Evolutionary conservation across 2,888 invertebrate species (phyloP).

Genomic region (Drosophila monieri): DNA sequence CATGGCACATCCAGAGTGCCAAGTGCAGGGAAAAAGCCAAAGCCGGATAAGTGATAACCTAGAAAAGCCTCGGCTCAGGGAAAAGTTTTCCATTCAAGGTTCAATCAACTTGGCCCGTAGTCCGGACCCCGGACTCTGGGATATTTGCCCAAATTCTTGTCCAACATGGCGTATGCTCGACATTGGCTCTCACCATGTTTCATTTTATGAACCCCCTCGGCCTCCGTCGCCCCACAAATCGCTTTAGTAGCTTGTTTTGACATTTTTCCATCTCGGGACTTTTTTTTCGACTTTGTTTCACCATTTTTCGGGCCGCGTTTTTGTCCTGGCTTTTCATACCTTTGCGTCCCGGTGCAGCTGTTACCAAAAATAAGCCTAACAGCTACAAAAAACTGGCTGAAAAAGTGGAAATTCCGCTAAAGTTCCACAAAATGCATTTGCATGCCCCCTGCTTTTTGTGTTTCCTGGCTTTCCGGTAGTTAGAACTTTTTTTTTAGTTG

Average conservation of each 20-base stretch:
- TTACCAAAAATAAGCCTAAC: conserved; percentile 47
- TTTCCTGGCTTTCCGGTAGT: conserved; percentile 7
- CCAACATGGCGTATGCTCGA: conserved; percentile 54
- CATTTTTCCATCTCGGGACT: conserved; percentile 29
- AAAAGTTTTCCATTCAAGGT: conserved; percentile 37
- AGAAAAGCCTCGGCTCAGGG: conserved; percentile 21
- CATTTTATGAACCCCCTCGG: conserved; percentile 2
- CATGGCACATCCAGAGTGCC: conserved; percentile 2
- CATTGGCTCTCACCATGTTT: conserved; percentile 38
- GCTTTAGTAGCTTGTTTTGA: conserved; percentile 37
- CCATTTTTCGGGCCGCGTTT: conserved; percentile 25
- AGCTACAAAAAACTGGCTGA: conserved; percentile 22
- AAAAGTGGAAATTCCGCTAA: conserved; percentile 42
- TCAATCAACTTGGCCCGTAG: conserved; percentile 33
- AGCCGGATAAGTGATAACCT: conserved; percentile 34
- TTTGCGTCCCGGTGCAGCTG: conserved; percentile 34
- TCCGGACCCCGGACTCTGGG: neutral
- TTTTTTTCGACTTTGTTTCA: conserved; percentile 17
- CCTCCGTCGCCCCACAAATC: conserved; percentile 11
- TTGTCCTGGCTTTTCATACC: conserved; percentile 34
- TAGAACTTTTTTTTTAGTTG: neutral
- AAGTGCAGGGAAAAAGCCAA: conserved; percentile 18
- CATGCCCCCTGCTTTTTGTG: conserved; percentile 29
- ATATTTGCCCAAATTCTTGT: conserved; percentile 29
- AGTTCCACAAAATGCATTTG: conserved; percentile 56